Evolutionary conservation across 2,888 invertebrate species (phyloP).

Genomic region (Homarus gammarus): DNA sequence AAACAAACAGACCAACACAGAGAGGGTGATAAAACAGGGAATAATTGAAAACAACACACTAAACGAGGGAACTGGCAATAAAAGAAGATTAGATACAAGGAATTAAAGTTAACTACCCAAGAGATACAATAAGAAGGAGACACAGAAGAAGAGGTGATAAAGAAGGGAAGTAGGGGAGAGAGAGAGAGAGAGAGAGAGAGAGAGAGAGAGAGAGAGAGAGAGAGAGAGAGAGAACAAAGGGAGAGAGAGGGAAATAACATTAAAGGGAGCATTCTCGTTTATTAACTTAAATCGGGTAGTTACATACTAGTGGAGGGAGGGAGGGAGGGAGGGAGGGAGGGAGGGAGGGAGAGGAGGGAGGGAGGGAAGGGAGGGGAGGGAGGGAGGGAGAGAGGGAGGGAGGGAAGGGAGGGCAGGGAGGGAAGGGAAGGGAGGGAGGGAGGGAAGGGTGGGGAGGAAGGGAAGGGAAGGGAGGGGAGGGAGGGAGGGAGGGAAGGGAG

Average conservation of each 20-base stretch:
- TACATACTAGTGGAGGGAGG: not conserved
- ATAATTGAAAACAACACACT: no score
- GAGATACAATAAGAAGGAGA: constrained; percentile 1
- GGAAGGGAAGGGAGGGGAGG: not conserved
- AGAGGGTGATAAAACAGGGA: no score
- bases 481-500: not conserved
- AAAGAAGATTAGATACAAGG: no score
- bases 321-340: no score
- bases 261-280: not conserved
- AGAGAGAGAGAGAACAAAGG: not conserved
- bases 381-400: not conserved
- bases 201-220: not conserved
- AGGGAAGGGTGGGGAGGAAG: constrained; percentile 24
- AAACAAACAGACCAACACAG: no score
- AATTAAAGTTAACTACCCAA: no score
- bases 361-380: not conserved
- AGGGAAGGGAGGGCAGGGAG: not conserved
- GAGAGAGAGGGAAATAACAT: not conserved
- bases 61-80: no score
- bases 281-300: no score
- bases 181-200: not conserved
- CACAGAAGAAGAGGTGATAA: not conserved
- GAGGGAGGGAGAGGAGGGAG: no score
- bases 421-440: not conserved
- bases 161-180: not conserved